A percentile compares a stretch with the other conserved stretches of the same genome.
Conservation (phyloP, 1,140 invertebrate species). For the Gonatopus flavifemur region DNA sequence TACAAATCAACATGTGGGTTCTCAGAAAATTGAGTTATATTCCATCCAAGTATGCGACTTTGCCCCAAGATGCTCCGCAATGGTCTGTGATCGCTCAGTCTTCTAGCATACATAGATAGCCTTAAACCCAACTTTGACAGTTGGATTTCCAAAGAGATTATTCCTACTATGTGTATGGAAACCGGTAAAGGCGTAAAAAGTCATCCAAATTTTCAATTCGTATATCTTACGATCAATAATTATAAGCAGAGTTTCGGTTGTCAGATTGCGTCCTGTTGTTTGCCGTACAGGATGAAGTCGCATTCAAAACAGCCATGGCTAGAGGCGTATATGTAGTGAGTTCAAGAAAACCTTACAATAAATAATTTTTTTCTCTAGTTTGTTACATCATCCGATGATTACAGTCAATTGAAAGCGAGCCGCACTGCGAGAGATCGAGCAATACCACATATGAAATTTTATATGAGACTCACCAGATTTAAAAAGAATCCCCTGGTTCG, state of each 20-base stretch:
- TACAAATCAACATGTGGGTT: slow-evolving; percentile 68
- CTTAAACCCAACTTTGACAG: slow-evolving; percentile 69
- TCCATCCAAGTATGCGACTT: slow-evolving; percentile 64
- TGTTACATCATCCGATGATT: slow-evolving; percentile 27
- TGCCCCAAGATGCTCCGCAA: slow-evolving; percentile 58
- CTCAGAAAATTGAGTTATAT: slow-evolving; percentile 70
- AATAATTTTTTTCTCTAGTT: slow-evolving; percentile 3
- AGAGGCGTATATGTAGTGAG: slow-evolving; percentile 75
- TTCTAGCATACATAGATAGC: slow-evolving; percentile 88
- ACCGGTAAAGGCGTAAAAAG: slow-evolving; percentile 43
- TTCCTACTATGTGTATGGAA: slow-evolving; percentile 64
- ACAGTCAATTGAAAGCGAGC: slow-evolving; percentile 83
- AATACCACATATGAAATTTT: slow-evolving; percentile 94
- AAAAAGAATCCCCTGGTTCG: slow-evolving; percentile 73
- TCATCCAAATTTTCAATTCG: slow-evolving; percentile 57
- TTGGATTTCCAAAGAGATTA: slow-evolving; percentile 72
- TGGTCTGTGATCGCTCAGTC: slow-evolving; percentile 82
- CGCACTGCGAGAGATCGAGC: slow-evolving; percentile 69
- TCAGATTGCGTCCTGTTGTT: slow-evolving; percentile 78
- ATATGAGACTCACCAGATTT: slow-evolving; percentile 73
- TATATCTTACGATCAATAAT: slow-evolving; percentile 78
- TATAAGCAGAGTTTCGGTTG: slow-evolving; percentile 83
- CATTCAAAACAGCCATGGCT: slow-evolving; percentile 88
- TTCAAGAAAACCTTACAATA: slow-evolving; percentile 22
- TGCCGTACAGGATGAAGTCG: slow-evolving; percentile 81